These are phyloP conservation scores for Aphodius granarius DNA, from an alignment of 2,888 invertebrate genomes.

Conservation along the genomic window DNA sequence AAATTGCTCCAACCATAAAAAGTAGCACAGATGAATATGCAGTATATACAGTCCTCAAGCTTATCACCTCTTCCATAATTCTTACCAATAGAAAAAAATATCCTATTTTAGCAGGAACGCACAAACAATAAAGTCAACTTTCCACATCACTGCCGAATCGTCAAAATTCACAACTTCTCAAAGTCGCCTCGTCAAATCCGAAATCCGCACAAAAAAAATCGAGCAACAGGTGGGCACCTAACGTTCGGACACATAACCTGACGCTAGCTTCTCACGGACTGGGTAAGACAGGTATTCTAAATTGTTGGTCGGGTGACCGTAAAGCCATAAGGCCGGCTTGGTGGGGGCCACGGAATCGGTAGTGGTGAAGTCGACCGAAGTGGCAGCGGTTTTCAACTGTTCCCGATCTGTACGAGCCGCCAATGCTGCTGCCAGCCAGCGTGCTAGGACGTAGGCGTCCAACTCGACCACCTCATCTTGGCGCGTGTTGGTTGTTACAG, in stretches of 20 bases:
- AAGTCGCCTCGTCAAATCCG: neutral
- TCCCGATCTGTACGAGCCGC: slow-evolving; percentile 28
- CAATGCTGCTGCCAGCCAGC: slow-evolving; percentile 35
- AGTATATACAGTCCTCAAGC: neutral
- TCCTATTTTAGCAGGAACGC: neutral
- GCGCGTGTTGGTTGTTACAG: neutral
- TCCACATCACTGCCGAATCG: neutral
- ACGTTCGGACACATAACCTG: neutral
- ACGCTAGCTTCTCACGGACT: slow-evolving; percentile 16
- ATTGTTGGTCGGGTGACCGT: neutral
- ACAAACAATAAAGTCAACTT: neutral
- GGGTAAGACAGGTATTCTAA: slow-evolving; percentile 33
- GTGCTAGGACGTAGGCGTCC: slow-evolving; percentile 22
- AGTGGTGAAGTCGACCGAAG: slow-evolving; percentile 47
- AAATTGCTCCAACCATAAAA: neutral
- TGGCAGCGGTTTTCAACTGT: slow-evolving; percentile 52
- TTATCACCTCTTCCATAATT: neutral
- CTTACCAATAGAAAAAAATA: neutral
- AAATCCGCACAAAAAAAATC: slow-evolving; percentile 26
- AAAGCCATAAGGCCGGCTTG: slow-evolving; percentile 37
- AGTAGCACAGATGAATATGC: neutral
- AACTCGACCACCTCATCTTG: neutral
- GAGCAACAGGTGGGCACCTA: slow-evolving; percentile 19
- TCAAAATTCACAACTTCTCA: neutral
- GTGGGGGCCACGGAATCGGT: slow-evolving; percentile 40